Conservation (phyloP, 2,888 invertebrate genomes). For the Rhagonycha lutea region DNA sequence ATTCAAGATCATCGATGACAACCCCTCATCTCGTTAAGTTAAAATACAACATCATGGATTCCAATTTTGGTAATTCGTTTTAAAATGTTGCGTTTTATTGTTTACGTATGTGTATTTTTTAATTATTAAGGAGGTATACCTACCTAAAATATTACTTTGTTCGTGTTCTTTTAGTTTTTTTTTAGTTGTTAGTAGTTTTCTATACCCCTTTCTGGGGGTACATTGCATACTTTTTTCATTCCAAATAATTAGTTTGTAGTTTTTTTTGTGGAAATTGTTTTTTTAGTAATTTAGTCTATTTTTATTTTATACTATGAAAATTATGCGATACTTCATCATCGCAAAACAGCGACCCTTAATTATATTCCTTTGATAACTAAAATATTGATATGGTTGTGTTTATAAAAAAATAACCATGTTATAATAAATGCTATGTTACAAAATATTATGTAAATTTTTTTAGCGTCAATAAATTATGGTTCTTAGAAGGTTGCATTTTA, state of each 20-base stretch:
- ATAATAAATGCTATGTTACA: constrained; percentile 50
- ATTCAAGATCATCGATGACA: not conserved
- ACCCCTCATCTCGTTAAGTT: not conserved
- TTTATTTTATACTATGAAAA: constrained; percentile 49
- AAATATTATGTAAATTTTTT: constrained; percentile 48
- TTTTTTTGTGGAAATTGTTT: constrained; percentile 38
- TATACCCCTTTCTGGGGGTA: constrained; percentile 17
- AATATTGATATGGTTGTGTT: constrained; percentile 46
- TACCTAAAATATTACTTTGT: constrained; percentile 30
- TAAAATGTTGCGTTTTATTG: constrained; percentile 26
- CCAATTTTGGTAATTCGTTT: constrained; percentile 13
- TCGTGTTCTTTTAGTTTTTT: constrained; percentile 35
- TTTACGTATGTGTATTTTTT: constrained; percentile 31
- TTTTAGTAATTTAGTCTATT: constrained; percentile 40
- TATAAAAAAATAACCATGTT: constrained; percentile 38
- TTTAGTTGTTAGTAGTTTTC: constrained; percentile 32
- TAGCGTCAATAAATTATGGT: constrained; percentile 50
- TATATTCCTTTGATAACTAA: constrained; percentile 35
- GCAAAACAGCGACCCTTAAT: constrained; percentile 32
- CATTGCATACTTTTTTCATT: constrained; percentile 44
- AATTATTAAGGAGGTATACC: constrained; percentile 34
- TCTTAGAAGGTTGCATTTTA: constrained; percentile 36
- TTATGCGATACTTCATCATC: constrained; percentile 30
- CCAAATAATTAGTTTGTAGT: constrained; percentile 17
- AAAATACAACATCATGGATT: constrained; percentile 7